Conservation (phyloP, 2,797 vertebrate species). For the Cyclura pinguis region DNA sequence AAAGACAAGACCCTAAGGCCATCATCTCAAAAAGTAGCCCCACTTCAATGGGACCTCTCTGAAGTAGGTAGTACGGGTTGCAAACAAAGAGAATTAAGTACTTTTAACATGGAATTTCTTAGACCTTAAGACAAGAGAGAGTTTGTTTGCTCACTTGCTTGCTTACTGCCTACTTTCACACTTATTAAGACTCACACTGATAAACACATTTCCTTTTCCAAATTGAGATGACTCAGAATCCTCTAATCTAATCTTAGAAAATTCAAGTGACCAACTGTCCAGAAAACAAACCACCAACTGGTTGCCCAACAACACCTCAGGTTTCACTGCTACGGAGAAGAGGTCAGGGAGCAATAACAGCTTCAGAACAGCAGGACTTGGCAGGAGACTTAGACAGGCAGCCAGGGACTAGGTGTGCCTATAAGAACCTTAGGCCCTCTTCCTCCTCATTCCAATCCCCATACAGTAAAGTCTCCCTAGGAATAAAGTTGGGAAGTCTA, state of each 20-base stretch:
- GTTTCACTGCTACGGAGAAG: too few species aligned
- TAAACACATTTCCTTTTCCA: conserved; percentile 51
- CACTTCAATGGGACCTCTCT: conserved; percentile 28
- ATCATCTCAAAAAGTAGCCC: conserved; percentile 22
- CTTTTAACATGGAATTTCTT: conserved; percentile 49
- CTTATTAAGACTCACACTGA: not conserved
- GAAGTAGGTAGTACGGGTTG: not conserved
- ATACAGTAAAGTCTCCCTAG: too few species aligned
- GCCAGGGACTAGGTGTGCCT: too few species aligned
- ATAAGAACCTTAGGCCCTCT: too few species aligned
- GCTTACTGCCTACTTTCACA: too few species aligned
- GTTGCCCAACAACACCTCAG: too few species aligned
- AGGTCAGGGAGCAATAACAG: too few species aligned
- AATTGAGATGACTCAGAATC: conserved; percentile 42
- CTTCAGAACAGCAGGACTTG: too few species aligned
- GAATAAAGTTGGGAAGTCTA: too few species aligned
- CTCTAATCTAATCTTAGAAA: not conserved
- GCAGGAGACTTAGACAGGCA: too few species aligned
- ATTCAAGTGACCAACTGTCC: not conserved
- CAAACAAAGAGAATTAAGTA: conserved; percentile 56
- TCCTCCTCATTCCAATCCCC: too few species aligned
- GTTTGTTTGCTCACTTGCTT: conserved; percentile 13
- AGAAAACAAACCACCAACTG: not conserved
- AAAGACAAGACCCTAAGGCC: conserved; percentile 40
- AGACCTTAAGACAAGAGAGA: conserved; percentile 15